phyloP scores from a whole-genome alignment of 1,140 invertebrate species.

The Drosophila funebris region DNA sequence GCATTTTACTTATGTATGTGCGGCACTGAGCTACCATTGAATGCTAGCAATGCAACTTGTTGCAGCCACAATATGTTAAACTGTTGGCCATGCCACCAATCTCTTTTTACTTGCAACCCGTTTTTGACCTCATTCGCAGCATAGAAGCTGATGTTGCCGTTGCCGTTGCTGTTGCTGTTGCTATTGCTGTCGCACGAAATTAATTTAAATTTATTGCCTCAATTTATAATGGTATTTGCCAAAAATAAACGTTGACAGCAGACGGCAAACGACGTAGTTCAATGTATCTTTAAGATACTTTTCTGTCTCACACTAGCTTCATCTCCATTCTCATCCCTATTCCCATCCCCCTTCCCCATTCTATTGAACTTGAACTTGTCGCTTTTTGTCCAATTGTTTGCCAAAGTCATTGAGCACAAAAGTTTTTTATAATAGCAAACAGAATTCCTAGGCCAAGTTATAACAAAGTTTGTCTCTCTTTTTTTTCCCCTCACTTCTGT shows the following conservation, averaged over 20 bases:
- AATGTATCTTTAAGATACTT: conserved; percentile 65
- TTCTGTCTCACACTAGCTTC: not conserved
- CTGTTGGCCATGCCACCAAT: not conserved
- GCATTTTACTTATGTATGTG: conserved; percentile 34
- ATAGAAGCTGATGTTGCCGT: not conserved
- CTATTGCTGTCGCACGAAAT: conserved; percentile 40
- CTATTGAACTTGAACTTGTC: conserved; percentile 74
- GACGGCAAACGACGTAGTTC: conserved; percentile 23
- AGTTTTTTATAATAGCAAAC: conserved; percentile 34
- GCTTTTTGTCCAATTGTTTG: conserved; percentile 65
- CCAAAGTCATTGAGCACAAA: conserved; percentile 60
- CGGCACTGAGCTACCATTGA: not conserved
- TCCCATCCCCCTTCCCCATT: not conserved
- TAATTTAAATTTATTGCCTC: conserved; percentile 79
- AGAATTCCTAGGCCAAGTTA: conserved; percentile 50
- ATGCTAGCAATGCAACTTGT: not conserved
- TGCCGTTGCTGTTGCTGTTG: not conserved
- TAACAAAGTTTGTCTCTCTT: conserved; percentile 59
- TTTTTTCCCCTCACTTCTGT: not conserved
- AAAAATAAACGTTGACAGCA: conserved; percentile 71
- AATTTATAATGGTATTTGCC: conserved; percentile 75
- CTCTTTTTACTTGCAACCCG: not conserved
- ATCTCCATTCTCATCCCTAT: not conserved
- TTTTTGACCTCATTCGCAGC: conserved; percentile 25
- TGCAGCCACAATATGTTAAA: conserved; percentile 16